phyloP scores from a whole-genome alignment of 2,888 invertebrate species.

The Axea sp. region DNA sequence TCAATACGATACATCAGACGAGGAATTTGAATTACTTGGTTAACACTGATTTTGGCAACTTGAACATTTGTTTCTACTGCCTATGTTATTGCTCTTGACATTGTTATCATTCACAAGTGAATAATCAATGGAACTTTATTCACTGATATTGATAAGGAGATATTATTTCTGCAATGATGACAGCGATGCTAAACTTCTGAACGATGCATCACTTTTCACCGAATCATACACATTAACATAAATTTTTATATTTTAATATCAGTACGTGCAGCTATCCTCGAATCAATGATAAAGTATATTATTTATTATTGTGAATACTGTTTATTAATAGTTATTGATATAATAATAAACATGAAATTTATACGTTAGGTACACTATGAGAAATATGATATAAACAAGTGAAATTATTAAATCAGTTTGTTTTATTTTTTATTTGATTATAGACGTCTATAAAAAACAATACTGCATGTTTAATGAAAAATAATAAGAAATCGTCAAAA shows the following conservation, averaged over 20 bases:
- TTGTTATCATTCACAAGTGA: constrained; percentile 49
- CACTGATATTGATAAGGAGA: constrained; percentile 21
- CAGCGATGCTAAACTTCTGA: constrained; percentile 1
- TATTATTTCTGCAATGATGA: constrained; percentile 26
- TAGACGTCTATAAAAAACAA: too few relatives aligned
- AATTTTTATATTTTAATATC: constrained; percentile 52
- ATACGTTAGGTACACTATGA: too few relatives aligned
- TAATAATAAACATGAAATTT: too few relatives aligned
- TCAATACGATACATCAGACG: constrained; percentile 87
- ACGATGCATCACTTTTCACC: constrained; percentile 28
- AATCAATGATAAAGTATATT: constrained; percentile 23
- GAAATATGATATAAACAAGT: too few relatives aligned
- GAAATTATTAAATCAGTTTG: too few relatives aligned
- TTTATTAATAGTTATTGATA: too few relatives aligned
- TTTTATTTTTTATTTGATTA: too few relatives aligned
- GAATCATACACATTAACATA: constrained; percentile 29
- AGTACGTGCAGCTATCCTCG: constrained; percentile 1
- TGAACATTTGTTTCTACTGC: constrained; percentile 48
- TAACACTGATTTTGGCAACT: constrained; percentile 72
- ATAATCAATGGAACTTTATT: constrained; percentile 25
- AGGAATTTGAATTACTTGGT: constrained; percentile 91
- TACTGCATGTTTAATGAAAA: too few relatives aligned
- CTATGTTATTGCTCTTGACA: constrained; percentile 58
- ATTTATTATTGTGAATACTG: constrained; percentile 26
- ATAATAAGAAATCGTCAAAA: too few relatives aligned